Base-by-base conservation (phyloP, 2,888 invertebrate species). In the Chymomyza amoena region DNA sequence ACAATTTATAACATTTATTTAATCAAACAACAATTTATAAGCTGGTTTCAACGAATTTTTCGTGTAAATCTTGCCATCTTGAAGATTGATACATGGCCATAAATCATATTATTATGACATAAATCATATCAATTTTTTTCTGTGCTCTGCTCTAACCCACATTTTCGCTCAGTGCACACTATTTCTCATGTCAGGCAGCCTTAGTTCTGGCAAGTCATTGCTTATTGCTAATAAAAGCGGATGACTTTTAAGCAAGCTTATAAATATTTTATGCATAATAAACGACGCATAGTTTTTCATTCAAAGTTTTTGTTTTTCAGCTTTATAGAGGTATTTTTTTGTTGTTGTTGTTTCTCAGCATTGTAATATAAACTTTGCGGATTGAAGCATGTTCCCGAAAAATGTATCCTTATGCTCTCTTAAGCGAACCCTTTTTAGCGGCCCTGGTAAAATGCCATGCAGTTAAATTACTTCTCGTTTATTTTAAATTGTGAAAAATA, bases 401-500 rank as follows among this genome's bases (percentile, higher is more conserved):
- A 32, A 32, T 32, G 32, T 32, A 32, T 32, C 39, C 13, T 13
- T 45, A 45, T 45, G 39, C 39, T 9, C 39, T 39, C 6, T 45
- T 10, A 13, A 45, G 13, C 39, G 39, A 13, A 45, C 39, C 39
- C 62, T 50, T 16, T 32, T 39, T 60, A 28, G 70, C 51, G 28
- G 56, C 60, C 20, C 28, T 63, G 62, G 70, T 68, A 72, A 54
- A 61, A 66, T 78, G 81, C 69, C 76, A 66, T 79, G 75, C 87
- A 85, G 87, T 84, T 82, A 85, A 87, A 84, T 84, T 85, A 85
- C 83, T 84, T 87, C 87, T 84, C 83, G 87, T 84, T 84, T 87
- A 83, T 87, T 87, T 84, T 68, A 84, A 84, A 87, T 87, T 85
- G 83, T 87, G 83, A 80, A 80, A 84, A 83, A 87, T 87, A 85